Percentiles rank a stretch among this genome's conserved stretches.
Conservation (phyloP, 2,113 vertebrate genomes). For the Tenrec ecaudatus region DNA sequence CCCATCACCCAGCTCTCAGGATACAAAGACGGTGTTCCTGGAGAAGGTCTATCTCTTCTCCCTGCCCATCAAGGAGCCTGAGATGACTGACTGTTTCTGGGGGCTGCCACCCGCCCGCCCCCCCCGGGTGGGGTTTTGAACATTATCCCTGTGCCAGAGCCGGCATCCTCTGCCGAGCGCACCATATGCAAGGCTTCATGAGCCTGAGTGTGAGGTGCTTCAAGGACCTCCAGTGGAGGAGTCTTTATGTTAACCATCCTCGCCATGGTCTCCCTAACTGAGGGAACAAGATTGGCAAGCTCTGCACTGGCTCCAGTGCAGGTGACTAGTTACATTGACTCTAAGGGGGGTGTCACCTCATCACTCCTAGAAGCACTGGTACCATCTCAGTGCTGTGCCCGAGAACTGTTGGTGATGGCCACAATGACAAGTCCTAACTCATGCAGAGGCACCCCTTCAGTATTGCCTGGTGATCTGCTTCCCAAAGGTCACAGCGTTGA, state of each 20-base stretch:
- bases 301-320: neutral
- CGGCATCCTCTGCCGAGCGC: neutral
- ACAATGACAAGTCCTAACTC: neutral
- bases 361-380: neutral
- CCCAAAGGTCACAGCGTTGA: no score
- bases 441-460: neutral
- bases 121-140: neutral
- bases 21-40: neutral
- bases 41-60: neutral
- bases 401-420: neutral
- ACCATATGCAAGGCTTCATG: neutral
- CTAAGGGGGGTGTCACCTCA: no score
- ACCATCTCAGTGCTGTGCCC: neutral
- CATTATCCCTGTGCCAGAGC: neutral
- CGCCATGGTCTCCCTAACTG: neutral
- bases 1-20: neutral
- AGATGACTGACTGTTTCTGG: neutral
- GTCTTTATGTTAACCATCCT: neutral
- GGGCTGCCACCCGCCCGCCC: neutral
- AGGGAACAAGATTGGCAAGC: neutral
- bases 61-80: neutral
- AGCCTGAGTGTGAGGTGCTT: neutral
- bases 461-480: neutral
- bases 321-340: neutral
- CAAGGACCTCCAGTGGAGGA: neutral